These are phyloP conservation scores for Fistularia tabacaria DNA, from an alignment of 2,797 vertebrate species.

Conservation along the genomic window DNA sequence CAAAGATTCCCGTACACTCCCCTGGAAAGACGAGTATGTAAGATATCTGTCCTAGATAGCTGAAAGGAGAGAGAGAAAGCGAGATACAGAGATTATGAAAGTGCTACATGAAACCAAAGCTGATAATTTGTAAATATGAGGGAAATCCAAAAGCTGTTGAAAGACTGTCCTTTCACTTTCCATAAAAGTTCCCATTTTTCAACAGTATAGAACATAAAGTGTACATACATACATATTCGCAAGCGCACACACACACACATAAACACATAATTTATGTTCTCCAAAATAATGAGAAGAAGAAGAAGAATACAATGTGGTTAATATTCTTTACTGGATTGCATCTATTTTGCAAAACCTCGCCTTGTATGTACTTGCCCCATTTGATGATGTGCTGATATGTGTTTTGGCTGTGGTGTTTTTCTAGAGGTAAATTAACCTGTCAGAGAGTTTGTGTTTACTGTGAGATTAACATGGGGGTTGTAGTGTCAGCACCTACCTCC, in stretches of 20 bases:
- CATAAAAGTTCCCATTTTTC: slow-evolving; percentile 2
- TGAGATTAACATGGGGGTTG: slow-evolving; percentile 68
- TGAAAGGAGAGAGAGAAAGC: too few relatives aligned
- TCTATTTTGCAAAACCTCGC: too few relatives aligned
- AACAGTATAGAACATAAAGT: too few relatives aligned
- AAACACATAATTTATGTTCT: too few relatives aligned
- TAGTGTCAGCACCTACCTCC: slow-evolving; percentile 64
- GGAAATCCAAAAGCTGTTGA: slow-evolving; percentile 47
- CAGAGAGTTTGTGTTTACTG: slow-evolving; percentile 72
- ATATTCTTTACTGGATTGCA: too few relatives aligned
- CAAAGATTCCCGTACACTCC: slow-evolving; percentile 28
- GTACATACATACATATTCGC: slow-evolving; percentile 3
- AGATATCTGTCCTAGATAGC: too few relatives aligned
- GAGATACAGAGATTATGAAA: too few relatives aligned
- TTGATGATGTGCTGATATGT: slow-evolving; percentile 62
- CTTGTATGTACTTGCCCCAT: slow-evolving; percentile 5
- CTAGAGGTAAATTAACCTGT: slow-evolving; percentile 73
- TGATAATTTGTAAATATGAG: slow-evolving; percentile 51
- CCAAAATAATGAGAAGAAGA: too few relatives aligned
- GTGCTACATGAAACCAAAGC: slow-evolving; percentile 41
- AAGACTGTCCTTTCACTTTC: slow-evolving; percentile 27
- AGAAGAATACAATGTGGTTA: too few relatives aligned
- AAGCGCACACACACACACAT: not conserved
- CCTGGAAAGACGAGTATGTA: slow-evolving; percentile 42
- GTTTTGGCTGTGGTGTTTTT: slow-evolving; percentile 66